phyloP scores from a whole-genome alignment of 2,113 vertebrate genomes.

The Nothobranchius kuhntae region DNA sequence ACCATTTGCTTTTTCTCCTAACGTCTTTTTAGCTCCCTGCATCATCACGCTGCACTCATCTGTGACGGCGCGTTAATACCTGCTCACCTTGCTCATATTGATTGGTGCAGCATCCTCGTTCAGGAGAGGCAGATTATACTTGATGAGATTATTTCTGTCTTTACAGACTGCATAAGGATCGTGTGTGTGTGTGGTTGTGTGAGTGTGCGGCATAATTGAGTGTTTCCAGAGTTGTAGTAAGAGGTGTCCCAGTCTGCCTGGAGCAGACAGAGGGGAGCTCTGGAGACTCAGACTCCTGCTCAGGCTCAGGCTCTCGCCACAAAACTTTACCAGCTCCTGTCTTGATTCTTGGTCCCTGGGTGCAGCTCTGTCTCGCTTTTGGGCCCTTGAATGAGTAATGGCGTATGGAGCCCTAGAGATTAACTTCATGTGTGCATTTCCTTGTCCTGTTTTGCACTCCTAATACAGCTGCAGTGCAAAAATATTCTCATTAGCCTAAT shows the following conservation, averaged over 20 bases:
- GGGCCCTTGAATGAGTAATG: conserved; percentile 26
- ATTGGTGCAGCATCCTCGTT: conserved; percentile 3
- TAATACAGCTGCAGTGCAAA: background rate
- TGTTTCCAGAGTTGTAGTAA: conserved; percentile 25
- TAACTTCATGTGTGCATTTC: conserved; percentile 20
- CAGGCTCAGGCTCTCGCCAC: background rate
- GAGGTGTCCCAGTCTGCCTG: conserved; percentile 50
- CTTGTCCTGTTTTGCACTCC: background rate
- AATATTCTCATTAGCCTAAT: background rate
- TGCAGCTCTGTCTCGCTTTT: conserved; percentile 20
- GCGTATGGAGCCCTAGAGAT: conserved; percentile 34
- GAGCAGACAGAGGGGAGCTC: conserved; percentile 41
- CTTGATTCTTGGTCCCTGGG: background rate
- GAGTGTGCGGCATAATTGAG: conserved; percentile 33
- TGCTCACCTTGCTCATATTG: background rate
- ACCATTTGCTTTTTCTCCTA: background rate
- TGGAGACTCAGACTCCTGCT: conserved; percentile 14
- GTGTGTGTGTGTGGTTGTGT: conserved; percentile 8
- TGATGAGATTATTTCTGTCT: conserved; percentile 33
- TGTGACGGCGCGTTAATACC: conserved; percentile 13
- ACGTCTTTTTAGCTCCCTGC: background rate
- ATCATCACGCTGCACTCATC: conserved; percentile 14
- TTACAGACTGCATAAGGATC: conserved; percentile 18
- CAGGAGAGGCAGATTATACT: conserved; percentile 23
- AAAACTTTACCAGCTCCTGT: background rate